Base-by-base conservation (phyloP, 2,797 vertebrate genomes). In the Acanthurus leucopareius region DNA sequence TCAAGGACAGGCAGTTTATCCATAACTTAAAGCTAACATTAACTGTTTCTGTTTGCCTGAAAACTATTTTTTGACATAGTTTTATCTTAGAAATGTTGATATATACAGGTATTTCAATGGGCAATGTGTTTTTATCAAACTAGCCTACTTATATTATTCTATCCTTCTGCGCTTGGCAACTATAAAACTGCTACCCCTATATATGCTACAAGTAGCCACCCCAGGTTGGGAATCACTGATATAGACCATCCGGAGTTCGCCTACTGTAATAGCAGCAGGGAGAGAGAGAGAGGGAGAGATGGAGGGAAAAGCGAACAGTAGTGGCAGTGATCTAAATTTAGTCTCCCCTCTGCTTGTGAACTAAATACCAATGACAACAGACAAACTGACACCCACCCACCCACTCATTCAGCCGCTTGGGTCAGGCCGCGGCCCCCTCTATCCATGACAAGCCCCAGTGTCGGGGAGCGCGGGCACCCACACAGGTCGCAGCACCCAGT, bases 301-400 rank as follows among this genome's bases (percentile, higher is more conserved):
- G 75, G 56, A 78, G 78, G 64, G 69, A 54, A 67, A 76, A 80
- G 63, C 10, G 47, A 75, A 79, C 79, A 73, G 81, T 82, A 42
- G 78, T 77, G 76, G 75, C 69, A 66, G 47, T 0, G n/a, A 72
- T 90, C 97, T 99, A 99, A 97, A 97, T 97, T 97, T 99, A 99
- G 96, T 90, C 52, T 40, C 75, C 73, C 48, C 69, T 75, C 75
- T 83, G 95, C 96, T 97, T 94, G 96, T 97, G 96, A 97, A 96
- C 95, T 92, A 94, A 94, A 97, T 97, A 95, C 96, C 97, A 96
- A 91, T 92, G 94, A 96, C 95, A 93, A 92, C 94, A 95, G 91
- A 94, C 92, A 94, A 93, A 91, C 90, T 92, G 84, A 90, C 89
- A 90, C 88, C 90, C 85, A 89, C 88, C 90, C 85, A 89, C 92